These are phyloP conservation scores for Stegophylla sp. DNA, from an alignment of 2,888 invertebrate species.

Conservation along the genomic window DNA sequence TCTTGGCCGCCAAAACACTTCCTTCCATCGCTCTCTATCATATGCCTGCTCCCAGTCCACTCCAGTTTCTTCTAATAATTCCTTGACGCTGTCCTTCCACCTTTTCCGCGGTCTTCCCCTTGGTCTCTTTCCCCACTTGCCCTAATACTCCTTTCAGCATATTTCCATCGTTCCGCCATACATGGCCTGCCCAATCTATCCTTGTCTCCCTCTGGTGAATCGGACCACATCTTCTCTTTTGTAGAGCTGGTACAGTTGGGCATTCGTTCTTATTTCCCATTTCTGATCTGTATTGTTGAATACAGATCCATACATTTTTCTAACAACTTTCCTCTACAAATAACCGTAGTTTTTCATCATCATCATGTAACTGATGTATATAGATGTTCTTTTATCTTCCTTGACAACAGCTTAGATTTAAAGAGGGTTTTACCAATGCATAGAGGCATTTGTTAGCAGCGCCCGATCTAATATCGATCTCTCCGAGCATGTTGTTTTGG, in stretches of 20 bases:
- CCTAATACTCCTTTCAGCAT: neutral
- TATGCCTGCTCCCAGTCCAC: slow-evolving; percentile 1
- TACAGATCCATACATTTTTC: neutral
- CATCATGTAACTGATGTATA: neutral
- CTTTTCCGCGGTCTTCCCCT: slow-evolving; percentile 5
- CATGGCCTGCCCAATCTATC: too few species aligned
- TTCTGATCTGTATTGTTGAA: neutral
- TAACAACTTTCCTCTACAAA: too few species aligned
- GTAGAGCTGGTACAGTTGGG: neutral
- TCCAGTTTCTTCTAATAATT: neutral
- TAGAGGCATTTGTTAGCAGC: slow-evolving; percentile 8
- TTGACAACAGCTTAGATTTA: neutral
- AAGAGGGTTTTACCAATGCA: slow-evolving; percentile 7
- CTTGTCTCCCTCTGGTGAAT: slow-evolving; percentile 12
- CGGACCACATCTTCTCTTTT: slow-evolving; percentile 22
- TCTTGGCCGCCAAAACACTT: slow-evolving; percentile 15
- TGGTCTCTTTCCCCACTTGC: neutral
- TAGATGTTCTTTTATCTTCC: slow-evolving; percentile 7
- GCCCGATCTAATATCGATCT: slow-evolving; percentile 10
- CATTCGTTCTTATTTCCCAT: neutral
- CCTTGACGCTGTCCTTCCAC: slow-evolving; percentile 1
- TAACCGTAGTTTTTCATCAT: neutral
- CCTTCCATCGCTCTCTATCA: slow-evolving; percentile 9
- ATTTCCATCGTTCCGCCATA: neutral
- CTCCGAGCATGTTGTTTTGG: slow-evolving; percentile 10